Evolutionary conservation across 2,888 invertebrate species (phyloP).

Genomic region (Tanypteryx hageni): DNA sequence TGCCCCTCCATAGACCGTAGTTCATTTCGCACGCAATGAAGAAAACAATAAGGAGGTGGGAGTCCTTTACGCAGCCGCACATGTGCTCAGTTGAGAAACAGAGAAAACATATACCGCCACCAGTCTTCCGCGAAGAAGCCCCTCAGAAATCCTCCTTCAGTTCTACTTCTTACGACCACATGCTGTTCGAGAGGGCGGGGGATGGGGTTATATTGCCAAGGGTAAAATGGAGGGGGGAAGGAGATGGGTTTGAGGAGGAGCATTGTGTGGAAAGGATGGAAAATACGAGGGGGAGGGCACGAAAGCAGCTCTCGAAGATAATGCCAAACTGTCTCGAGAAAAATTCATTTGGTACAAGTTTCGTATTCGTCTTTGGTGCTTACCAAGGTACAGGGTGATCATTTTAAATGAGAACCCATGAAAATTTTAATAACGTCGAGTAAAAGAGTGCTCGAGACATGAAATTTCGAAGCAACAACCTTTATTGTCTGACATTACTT

Average conservation of each 20-base stretch:
- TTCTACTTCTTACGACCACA: background rate
- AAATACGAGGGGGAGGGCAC: background rate
- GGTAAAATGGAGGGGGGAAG: background rate
- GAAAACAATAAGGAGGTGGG: background rate
- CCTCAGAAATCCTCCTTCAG: background rate
- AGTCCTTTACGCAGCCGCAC: conserved; percentile 8
- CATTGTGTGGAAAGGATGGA: background rate
- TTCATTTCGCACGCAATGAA: background rate
- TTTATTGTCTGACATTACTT: too few relatives aligned
- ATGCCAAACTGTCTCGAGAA: too few relatives aligned
- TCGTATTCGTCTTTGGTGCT: too few relatives aligned
- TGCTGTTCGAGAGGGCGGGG: too few relatives aligned
- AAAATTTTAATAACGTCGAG: too few relatives aligned
- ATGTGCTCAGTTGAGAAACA: conserved; percentile 12
- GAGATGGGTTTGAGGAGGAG: background rate
- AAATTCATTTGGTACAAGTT: too few relatives aligned
- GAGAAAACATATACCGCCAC: background rate
- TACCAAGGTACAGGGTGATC: too few relatives aligned
- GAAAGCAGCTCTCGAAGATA: too few relatives aligned
- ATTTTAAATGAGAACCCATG: too few relatives aligned
- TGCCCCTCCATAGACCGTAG: background rate
- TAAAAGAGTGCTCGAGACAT: too few relatives aligned
- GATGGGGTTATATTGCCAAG: background rate
- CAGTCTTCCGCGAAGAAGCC: conserved; percentile 9
- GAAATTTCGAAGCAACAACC: too few relatives aligned